phyloP scores from a whole-genome alignment of 1,140 invertebrate species.

The Streblospio benedicti region DNA sequence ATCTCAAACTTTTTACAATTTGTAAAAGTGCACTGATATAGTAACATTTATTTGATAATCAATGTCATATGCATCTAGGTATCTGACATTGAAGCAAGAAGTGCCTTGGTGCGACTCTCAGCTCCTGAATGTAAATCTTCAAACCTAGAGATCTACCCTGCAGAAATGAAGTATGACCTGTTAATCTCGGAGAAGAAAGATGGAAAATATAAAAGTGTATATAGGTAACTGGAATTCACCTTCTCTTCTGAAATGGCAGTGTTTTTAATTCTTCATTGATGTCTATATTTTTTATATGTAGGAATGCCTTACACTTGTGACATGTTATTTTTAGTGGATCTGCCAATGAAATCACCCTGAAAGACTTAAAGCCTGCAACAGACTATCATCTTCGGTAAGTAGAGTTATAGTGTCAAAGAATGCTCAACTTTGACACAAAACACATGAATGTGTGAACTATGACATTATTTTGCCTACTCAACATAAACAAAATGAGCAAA shows the following conservation, averaged over 20 bases:
- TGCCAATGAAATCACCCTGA: constrained; percentile 51
- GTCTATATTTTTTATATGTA: neutral
- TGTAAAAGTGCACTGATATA: too few species aligned
- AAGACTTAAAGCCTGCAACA: constrained; percentile 70
- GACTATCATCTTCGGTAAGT: constrained; percentile 64
- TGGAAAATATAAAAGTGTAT: constrained; percentile 69
- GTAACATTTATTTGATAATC: neutral
- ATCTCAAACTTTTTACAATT: too few species aligned
- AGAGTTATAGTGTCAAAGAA: neutral
- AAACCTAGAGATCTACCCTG: constrained; percentile 46
- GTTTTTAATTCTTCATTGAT: neutral
- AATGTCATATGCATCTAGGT: constrained; percentile 50
- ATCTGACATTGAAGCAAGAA: constrained; percentile 65
- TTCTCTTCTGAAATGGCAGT: neutral
- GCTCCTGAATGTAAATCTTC: constrained; percentile 53
- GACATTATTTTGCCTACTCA: neutral
- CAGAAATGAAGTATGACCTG: constrained; percentile 66
- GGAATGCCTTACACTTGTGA: neutral
- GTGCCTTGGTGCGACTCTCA: constrained; percentile 69
- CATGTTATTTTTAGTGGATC: constrained; percentile 36
- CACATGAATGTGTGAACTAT: neutral
- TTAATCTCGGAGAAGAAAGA: constrained; percentile 68
- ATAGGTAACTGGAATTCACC: constrained; percentile 44
- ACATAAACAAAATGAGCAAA: too few species aligned
- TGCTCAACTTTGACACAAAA: neutral